Conservation (phyloP, 1,140 invertebrate genomes). For the Chelonus insularis region DNA sequence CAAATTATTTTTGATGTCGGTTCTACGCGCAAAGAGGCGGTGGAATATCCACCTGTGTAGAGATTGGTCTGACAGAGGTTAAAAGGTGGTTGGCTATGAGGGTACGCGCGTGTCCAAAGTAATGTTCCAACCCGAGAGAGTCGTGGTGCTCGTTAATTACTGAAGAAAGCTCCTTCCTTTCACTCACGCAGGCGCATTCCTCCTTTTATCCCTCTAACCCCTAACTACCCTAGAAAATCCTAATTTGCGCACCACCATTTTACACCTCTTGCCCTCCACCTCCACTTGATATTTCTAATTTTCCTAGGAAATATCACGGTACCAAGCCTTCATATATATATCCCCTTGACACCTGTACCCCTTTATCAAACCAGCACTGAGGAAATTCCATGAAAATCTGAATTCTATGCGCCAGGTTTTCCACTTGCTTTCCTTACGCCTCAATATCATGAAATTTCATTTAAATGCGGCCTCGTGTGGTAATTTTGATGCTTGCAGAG, state of each 20-base stretch:
- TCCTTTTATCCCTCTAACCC: neutral
- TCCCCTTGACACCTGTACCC: conserved; percentile 9
- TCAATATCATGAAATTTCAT: neutral
- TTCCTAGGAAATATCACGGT: conserved; percentile 21
- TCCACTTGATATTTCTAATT: conserved; percentile 33
- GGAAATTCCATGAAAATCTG: too few relatives aligned
- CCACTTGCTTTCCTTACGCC: neutral
- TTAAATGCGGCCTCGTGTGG: neutral
- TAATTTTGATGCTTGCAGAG: neutral
- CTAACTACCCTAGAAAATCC: conserved; percentile 26
- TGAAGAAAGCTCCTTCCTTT: conserved; percentile 6
- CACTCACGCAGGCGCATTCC: neutral
- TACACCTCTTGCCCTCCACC: conserved; percentile 6
- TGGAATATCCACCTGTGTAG: too few relatives aligned
- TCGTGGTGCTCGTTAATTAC: conserved; percentile 31
- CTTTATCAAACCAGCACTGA: too few relatives aligned
- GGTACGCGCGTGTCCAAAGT: conserved; percentile 20
- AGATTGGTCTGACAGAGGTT: conserved; percentile 4
- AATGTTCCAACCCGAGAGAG: conserved; percentile 28
- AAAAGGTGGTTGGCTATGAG: conserved; percentile 21
- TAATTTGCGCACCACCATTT: conserved; percentile 22
- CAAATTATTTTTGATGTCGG: conserved; percentile 20
- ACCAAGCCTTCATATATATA: conserved; percentile 1
- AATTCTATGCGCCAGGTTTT: too few relatives aligned
- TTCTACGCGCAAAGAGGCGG: neutral